These are phyloP conservation scores for Pipistrellus pygmaeus DNA, from an alignment of 2,797 vertebrate genomes.

Conservation along the genomic window DNA sequence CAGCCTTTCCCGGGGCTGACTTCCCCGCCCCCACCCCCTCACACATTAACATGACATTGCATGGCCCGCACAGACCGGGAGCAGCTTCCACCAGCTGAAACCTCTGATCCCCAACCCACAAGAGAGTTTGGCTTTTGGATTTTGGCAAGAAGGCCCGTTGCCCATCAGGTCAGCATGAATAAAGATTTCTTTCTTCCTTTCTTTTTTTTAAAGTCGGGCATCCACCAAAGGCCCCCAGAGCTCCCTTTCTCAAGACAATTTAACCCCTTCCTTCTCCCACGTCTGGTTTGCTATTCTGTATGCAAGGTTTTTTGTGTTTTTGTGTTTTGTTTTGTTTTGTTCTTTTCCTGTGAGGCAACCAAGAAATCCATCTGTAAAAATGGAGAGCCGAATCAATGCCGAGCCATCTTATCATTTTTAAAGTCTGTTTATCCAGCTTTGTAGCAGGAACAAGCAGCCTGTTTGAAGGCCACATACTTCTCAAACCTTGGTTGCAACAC, in stretches of 20 bases:
- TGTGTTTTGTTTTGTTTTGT: neutral
- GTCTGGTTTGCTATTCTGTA: slow-evolving; percentile 64
- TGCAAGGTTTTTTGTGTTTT: neutral
- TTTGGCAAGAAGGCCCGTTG: slow-evolving; percentile 83
- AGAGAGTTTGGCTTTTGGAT: slow-evolving; percentile 85
- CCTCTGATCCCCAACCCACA: slow-evolving; percentile 85
- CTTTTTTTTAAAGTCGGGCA: slow-evolving; percentile 65
- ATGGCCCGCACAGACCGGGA: slow-evolving; percentile 16
- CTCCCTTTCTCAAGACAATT: slow-evolving; percentile 48
- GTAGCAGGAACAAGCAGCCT: slow-evolving; percentile 87
- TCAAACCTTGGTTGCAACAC: slow-evolving; percentile 94
- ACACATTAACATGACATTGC: slow-evolving; percentile 57
- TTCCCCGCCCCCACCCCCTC: neutral
- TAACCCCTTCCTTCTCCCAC: slow-evolving; percentile 76
- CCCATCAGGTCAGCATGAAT: slow-evolving; percentile 84
- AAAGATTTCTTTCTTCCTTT: slow-evolving; percentile 83
- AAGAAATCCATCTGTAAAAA: slow-evolving; percentile 86
- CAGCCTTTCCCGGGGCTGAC: neutral
- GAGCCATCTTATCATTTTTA: slow-evolving; percentile 92
- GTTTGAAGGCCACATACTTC: slow-evolving; percentile 91
- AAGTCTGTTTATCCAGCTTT: slow-evolving; percentile 96
- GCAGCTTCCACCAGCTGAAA: slow-evolving; percentile 81
- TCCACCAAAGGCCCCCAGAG: slow-evolving; percentile 44
- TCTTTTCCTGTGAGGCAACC: slow-evolving; percentile 70
- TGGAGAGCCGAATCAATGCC: slow-evolving; percentile 88